Evolutionary conservation across 2,113 vertebrate species (phyloP), one percentile per base, ranked within the genome.

Genomic region (Upupa epops): DNA sequence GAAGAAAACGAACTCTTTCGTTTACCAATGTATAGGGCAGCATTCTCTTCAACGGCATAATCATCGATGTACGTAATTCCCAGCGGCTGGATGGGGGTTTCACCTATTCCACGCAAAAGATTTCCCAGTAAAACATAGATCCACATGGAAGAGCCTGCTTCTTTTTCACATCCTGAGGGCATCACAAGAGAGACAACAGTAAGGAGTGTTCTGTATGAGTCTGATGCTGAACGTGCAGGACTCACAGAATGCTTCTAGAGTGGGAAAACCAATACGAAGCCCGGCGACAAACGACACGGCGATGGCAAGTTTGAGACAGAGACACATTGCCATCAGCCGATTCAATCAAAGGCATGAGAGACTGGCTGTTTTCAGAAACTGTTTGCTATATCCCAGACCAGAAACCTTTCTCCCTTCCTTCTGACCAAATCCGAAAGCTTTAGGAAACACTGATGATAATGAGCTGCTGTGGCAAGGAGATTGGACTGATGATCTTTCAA

Each of bases 31-130:
- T 99, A 99, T 70, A 99, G 98, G 29, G 99, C 98, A 6, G 98
- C 97, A 34, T 98, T 99, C 70, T 99, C 98, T 87, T 99, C 97
- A 59, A 83, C 93, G 65, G 99, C 97, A 70, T 98, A 99, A 95
- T 99, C 99, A 92, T 99, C 99, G 25, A 99, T 97, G 76, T 99
- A 99, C 58, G 99, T 95, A 24, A 99, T 97, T 29, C 99, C 99
- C 78, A 99, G 92, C 20, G 99, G 99, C 96, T 99, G 98, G 90
- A 99, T 98, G 6, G 99, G 99, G 25, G 98, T 98, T 93, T 99
- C 99, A 55, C 99, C 99, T 48, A 99, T 98, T 51, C 99, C 99
- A 74, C 99, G 98, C 52, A 99, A 92, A 94, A 99, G 98, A 91
- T 99, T 99, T 40, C 99, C 99, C 10, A 99, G 82, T 40, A 99